Conservation (phyloP, 2,797 vertebrate species). For the Mycteria americana region DNA sequence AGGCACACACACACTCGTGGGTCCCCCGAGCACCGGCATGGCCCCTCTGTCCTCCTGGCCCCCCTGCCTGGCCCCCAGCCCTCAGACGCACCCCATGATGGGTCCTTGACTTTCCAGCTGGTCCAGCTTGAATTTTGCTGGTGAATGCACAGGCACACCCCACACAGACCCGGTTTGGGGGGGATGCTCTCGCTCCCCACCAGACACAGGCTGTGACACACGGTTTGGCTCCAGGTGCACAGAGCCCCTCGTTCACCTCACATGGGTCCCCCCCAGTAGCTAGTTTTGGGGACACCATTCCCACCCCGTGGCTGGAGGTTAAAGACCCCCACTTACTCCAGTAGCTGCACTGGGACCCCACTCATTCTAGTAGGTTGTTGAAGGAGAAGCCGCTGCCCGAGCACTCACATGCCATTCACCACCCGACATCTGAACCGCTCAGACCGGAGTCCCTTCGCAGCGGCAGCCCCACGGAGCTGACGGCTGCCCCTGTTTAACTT, state of each 20-base stretch:
- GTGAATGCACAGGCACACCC: neutral
- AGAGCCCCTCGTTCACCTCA: neutral
- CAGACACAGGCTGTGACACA: too few relatives aligned
- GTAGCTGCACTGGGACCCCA: neutral
- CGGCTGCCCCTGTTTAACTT: too few relatives aligned
- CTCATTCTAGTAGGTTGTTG: too few relatives aligned
- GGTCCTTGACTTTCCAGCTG: neutral
- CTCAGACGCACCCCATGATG: neutral
- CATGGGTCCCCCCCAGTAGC: neutral
- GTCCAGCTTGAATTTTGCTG: neutral
- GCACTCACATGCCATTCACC: too few relatives aligned
- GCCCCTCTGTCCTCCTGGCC: neutral
- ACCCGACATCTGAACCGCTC: too few relatives aligned
- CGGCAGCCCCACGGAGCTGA: too few relatives aligned
- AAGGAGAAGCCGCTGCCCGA: too few relatives aligned
- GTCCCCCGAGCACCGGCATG: too few relatives aligned
- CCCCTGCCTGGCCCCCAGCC: neutral
- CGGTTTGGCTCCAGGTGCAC: too few relatives aligned
- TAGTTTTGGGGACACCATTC: neutral
- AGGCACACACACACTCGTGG: too few relatives aligned
- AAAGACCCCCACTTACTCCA: neutral
- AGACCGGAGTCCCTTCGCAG: too few relatives aligned
- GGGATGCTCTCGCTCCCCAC: neutral
- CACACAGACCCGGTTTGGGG: fast-evolving
- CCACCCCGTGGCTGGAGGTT: neutral